Base-by-base conservation (phyloP, 2,888 invertebrate genomes). In the Aethes cnicana region DNA sequence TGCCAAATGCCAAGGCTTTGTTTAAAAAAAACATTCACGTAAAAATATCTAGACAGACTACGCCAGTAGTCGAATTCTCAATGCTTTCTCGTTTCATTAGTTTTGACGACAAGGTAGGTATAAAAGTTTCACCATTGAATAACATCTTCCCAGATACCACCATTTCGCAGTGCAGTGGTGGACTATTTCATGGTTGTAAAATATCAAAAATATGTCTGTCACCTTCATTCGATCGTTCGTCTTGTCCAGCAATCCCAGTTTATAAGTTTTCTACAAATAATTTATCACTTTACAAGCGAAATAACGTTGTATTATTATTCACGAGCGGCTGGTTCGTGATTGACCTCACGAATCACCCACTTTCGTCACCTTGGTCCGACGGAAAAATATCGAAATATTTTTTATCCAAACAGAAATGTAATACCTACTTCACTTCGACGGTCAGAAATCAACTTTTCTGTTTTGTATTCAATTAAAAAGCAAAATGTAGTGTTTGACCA, bases 261-360 rank as follows among this genome's bases (percentile, higher is more conserved):
- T 4, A 32, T 16, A 17, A 17, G 17, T 2, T 32, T 28, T 12
- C n/a, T n/a, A n/a, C n/a, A n/a, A n/a, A n/a, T n/a, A n/a, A n/a
- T n/a, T 28, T 28, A 12, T 28, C 7, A 11, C 6, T 32, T 12
- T 28, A 2, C 3, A 6, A 28, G 6, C 9, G 12, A 12, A 11
- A 23, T 37, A 23, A 37, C 37, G 37, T 20, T 14, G 17, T 11
- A 32, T 36, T 36, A 21, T 18, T 30, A 41, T 48, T 30, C 39
- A 18, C 39, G n/a, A 35, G 17, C 36, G 36, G 12, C 5, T 21
- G 4, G 30, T 32, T 39, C 50, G 39, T 46, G 52, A 46, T 32
- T 46, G 52, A 46, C 44, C 44, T 52, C 39, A 23, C 52, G 32
- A 52, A 52, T 52, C 30, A 30, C 32, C 44, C 21, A 44, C 37